Evolutionary conservation across 2,113 vertebrate species (phyloP).

Genomic region (Urocynchramus pylzowi): DNA sequence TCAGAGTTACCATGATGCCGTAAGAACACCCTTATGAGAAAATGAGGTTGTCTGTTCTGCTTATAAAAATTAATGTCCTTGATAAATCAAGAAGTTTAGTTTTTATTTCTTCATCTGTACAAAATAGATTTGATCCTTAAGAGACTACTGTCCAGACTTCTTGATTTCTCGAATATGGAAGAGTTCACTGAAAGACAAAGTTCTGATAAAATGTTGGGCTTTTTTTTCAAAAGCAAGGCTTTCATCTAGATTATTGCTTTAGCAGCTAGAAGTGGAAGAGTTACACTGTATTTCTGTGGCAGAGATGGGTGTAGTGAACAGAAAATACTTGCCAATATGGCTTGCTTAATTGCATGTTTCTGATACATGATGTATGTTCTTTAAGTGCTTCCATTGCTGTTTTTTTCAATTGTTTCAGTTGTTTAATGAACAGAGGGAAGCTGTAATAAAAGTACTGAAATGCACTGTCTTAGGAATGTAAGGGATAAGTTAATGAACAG

Average conservation of each 20-base stretch:
- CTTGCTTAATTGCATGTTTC: not conserved
- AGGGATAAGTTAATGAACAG: not conserved
- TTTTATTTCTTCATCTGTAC: not conserved
- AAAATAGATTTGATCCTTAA: not conserved
- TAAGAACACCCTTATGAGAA: not conserved
- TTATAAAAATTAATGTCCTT: not conserved
- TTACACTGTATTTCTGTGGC: not conserved
- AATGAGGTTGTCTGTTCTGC: not conserved
- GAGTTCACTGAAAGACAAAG: not conserved
- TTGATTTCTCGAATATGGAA: not conserved
- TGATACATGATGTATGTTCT: not conserved
- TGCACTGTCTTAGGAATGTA: not conserved
- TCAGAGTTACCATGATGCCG: not conserved
- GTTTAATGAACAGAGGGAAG: not conserved
- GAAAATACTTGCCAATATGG: not conserved
- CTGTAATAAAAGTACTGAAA: not conserved
- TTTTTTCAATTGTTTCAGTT: not conserved
- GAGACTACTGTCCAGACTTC: not conserved
- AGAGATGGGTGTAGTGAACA: not conserved
- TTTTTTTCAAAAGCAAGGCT: not conserved
- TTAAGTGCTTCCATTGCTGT: not conserved
- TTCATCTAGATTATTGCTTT: not conserved
- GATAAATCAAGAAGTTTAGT: not conserved
- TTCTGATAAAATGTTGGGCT: accelerated
- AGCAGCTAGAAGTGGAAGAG: not conserved